Evolutionary conservation across 2,113 vertebrate species (phyloP), one percentile per base, ranked within the genome.

Genomic region (Peromyscus leucopus): DNA sequence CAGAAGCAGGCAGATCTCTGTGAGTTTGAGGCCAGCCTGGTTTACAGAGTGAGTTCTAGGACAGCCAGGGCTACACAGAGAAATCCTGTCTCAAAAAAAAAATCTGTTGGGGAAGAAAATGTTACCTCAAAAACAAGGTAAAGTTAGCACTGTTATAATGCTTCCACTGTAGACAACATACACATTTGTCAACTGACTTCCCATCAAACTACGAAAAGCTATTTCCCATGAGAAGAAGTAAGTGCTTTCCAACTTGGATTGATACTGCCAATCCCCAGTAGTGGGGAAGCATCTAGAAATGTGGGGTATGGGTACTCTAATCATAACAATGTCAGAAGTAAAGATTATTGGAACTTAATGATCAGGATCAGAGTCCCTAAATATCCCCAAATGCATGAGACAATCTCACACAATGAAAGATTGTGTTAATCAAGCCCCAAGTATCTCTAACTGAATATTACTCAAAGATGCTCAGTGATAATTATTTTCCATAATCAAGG

Each of bases 191-290:
- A 94, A 76, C 3, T 39, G n/a, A 94, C 48, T 75, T 92, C 9
- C 28, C 75, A 28, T 85, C 39, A 93, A 91, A 75, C 82, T 59
- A 61, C 88, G 39, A 61, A 83, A 92, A 82, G 46, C 90, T 90
- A 80, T 91, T 92, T 94, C 92, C 63, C 19, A 97, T 92, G 59
- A 61, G 13, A 96, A 92, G 46, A 96, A 71, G 55, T 51, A 78
- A 87, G 63, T 55, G 65, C 63, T 91, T 94, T 65, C 86, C 63
- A 94, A 92, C 67, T 90, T 42, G 42, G 7, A 63, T 39, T 80
- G 46, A 91, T 36, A 85, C 9, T 61, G 46, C 55, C 78, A 89
- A 85, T 31, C 51, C 8, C 63, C 3, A 55, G 48, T 36, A 80
- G n/a, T 39, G 2, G 21, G 48, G 15, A 33, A 90, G 39, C 86